Evolutionary conservation across 1,140 invertebrate genomes (phyloP).

Genomic region (Rhopalosiphum maidis): DNA sequence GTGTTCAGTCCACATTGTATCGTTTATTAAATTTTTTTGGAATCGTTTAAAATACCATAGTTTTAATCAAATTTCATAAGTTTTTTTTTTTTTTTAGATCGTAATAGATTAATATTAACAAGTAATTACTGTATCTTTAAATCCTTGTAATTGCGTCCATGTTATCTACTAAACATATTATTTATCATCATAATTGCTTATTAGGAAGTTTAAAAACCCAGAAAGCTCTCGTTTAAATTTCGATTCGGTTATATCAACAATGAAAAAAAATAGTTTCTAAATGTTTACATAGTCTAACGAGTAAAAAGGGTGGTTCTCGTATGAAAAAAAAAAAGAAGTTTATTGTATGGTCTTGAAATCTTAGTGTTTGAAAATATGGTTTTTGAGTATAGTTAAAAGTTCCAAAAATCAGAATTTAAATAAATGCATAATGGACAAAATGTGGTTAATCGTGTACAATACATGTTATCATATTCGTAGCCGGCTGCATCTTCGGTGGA

Average conservation of each 20-base stretch:
- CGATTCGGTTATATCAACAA: neutral
- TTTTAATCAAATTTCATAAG: neutral
- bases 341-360: neutral
- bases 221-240: neutral
- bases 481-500: neutral
- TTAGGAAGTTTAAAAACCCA: no score
- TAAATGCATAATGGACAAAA: neutral
- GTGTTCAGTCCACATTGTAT: no score
- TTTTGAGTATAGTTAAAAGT: no score
- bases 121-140: neutral
- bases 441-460: neutral
- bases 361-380: no score
- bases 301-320: no score
- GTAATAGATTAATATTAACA: neutral
- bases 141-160: neutral
- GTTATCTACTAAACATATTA: neutral
- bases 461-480: neutral
- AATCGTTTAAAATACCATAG: no score
- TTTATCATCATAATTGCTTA: neutral
- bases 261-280: no score
- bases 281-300: no score
- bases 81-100: neutral
- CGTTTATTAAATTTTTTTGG: no score
- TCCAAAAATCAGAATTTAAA: no score
- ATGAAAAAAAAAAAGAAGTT: no score